A percentile compares a stretch with the other conserved stretches of the same genome.
These are phyloP conservation scores for Aporophyla lueneburgensis DNA, from an alignment of 2,888 invertebrate species.

Conservation along the genomic window DNA sequence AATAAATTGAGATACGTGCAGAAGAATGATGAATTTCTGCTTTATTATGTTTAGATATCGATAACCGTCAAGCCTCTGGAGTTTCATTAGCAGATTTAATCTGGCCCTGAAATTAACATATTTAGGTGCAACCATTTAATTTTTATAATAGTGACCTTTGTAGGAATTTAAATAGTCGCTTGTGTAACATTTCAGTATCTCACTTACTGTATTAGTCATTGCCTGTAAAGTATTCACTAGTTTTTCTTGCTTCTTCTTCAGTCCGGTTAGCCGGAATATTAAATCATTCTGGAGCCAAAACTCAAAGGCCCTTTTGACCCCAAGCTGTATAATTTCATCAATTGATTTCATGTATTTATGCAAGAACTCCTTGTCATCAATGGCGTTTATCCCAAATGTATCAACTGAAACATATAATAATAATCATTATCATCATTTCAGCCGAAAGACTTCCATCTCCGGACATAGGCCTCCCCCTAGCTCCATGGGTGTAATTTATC, in stretches of 20 bases:
- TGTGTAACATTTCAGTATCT: background rate
- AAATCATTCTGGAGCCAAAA: constrained; percentile 37
- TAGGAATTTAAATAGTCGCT: background rate
- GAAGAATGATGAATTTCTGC: too few species aligned
- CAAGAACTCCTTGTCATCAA: constrained; percentile 6
- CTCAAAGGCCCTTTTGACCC: background rate
- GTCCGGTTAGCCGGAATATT: constrained; percentile 4
- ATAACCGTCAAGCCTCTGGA: too few species aligned
- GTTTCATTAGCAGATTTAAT: too few species aligned
- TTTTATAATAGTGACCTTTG: background rate
- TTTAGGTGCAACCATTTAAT: background rate
- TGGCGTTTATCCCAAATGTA: constrained; percentile 27
- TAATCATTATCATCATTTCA: too few species aligned
- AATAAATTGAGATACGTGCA: too few species aligned
- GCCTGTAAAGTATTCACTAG: background rate
- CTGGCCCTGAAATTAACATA: background rate
- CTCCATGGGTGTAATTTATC: too few species aligned
- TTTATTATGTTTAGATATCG: too few species aligned
- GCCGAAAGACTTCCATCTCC: too few species aligned
- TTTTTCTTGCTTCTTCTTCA: constrained; percentile 26
- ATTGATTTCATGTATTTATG: constrained; percentile 28
- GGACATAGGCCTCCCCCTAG: too few species aligned
- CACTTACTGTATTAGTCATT: constrained; percentile 30
- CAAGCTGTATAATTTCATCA: background rate
- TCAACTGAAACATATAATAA: constrained; percentile 37